phyloP scores from a whole-genome alignment of 2,888 invertebrate genomes.

The Eulithis prunata region DNA sequence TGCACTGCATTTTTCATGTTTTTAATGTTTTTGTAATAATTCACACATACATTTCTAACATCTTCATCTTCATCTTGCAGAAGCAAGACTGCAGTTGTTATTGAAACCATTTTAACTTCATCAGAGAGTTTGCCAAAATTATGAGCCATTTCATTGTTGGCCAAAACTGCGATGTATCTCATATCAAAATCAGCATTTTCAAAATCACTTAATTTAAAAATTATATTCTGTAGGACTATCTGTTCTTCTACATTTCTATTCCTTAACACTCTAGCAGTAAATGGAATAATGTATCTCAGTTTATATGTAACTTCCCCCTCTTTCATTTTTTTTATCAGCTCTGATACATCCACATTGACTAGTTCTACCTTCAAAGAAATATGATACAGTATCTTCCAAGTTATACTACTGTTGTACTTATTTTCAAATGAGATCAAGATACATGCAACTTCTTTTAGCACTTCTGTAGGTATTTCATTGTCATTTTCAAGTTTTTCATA shows the following conservation, averaged over 20 bases:
- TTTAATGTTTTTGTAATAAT: slow-evolving; percentile 59
- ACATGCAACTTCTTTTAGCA: slow-evolving; percentile 49
- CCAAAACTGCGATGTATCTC: slow-evolving; percentile 66
- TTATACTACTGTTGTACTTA: slow-evolving; percentile 49
- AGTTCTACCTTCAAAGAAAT: slow-evolving; percentile 56
- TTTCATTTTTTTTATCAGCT: slow-evolving; percentile 45
- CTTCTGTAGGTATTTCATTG: slow-evolving; percentile 40
- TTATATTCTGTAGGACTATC: slow-evolving; percentile 51
- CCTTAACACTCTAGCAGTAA: slow-evolving; percentile 55
- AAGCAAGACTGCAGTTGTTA: slow-evolving; percentile 71
- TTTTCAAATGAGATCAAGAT: slow-evolving; percentile 53
- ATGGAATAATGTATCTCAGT: slow-evolving; percentile 65
- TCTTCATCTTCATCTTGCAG: slow-evolving; percentile 83
- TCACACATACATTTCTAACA: slow-evolving; percentile 70
- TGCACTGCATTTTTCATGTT: slow-evolving; percentile 48
- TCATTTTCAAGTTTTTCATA: slow-evolving; percentile 53
- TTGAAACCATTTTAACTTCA: slow-evolving; percentile 59
- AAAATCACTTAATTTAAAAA: slow-evolving; percentile 59
- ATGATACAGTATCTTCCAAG: slow-evolving; percentile 67
- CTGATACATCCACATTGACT: slow-evolving; percentile 40
- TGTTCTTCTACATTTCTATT: slow-evolving; percentile 36
- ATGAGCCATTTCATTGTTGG: slow-evolving; percentile 69
- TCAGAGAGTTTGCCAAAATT: slow-evolving; percentile 54
- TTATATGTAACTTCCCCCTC: slow-evolving; percentile 51
- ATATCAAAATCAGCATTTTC: slow-evolving; percentile 67